phyloP scores from a whole-genome alignment of 2,888 invertebrate genomes.

The Villa cingulata region DNA sequence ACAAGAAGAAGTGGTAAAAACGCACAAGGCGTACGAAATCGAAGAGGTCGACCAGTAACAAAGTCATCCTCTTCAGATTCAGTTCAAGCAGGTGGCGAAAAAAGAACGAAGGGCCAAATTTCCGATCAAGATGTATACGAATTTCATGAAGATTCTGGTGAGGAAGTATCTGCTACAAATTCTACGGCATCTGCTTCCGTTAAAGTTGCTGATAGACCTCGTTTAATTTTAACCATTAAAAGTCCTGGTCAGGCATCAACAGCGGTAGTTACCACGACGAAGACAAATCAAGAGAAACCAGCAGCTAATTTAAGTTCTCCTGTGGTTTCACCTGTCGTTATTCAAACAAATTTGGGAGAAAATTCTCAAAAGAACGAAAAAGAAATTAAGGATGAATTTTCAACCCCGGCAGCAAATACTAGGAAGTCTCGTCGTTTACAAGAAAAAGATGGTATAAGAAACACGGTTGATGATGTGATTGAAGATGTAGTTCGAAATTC shows the following conservation, averaged over 20 bases:
- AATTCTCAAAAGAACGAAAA: constrained; percentile 21
- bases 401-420: constrained; percentile 42
- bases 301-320: constrained; percentile 16
- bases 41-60: constrained; percentile 37
- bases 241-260: constrained; percentile 38
- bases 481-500: constrained; percentile 75
- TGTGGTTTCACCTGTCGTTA: constrained; percentile 18
- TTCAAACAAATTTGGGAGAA: constrained; percentile 3
- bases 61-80: constrained; percentile 10
- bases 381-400: constrained; percentile 21
- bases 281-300: constrained; percentile 16
- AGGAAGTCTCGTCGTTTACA: constrained; percentile 68
- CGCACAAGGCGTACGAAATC: constrained; percentile 18
- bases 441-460: constrained; percentile 57
- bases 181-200: constrained; percentile 37
- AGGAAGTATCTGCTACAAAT: constrained; percentile 45
- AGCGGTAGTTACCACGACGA: constrained; percentile 7
- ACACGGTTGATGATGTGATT: constrained; percentile 73
- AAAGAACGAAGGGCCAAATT: constrained; percentile 27
- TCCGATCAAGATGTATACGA: constrained; percentile 66
- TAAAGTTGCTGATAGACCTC: constrained; percentile 46
- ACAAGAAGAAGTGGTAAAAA: constrained; percentile 39
- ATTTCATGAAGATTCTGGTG: constrained; percentile 80
- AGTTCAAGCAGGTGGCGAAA: constrained; percentile 30
- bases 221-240: constrained; percentile 70